Conservation (phyloP, 2,888 invertebrate genomes). For the Drosophila ustulata region DNA sequence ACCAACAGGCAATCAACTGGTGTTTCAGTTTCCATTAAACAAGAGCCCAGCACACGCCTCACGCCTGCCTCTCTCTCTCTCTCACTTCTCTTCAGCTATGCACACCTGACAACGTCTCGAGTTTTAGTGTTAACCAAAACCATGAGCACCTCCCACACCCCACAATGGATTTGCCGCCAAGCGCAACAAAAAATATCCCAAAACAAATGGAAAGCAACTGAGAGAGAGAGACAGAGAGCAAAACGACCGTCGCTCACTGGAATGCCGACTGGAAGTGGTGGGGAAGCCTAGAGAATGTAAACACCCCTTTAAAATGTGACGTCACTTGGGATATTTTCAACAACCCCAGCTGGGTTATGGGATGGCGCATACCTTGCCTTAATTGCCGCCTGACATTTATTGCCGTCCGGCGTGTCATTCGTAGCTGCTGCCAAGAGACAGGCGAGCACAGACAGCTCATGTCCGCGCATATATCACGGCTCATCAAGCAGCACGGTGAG, state of each 20-base stretch:
- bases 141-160: conserved; percentile 17
- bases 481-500: conserved; percentile 29
- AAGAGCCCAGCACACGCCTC: conserved; percentile 22
- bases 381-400: conserved; percentile 73
- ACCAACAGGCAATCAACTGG: conserved; percentile 81
- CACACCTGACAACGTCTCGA: conserved; percentile 54
- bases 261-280: conserved; percentile 23
- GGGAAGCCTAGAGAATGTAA: conserved; percentile 10
- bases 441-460: conserved; percentile 27
- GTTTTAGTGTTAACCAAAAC: conserved; percentile 38
- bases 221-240: conserved; percentile 9
- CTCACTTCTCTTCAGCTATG: background rate
- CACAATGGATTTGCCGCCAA: conserved; percentile 52
- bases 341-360: conserved; percentile 26
- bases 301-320: conserved; percentile 58
- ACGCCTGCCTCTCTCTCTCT: background rate
- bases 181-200: conserved; percentile 62
- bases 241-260: conserved; percentile 30
- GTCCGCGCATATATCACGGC: conserved; percentile 51
- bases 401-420: conserved; percentile 63
- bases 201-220: conserved; percentile 55
- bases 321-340: conserved; percentile 45
- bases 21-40: conserved; percentile 80
- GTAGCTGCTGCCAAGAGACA: conserved; percentile 20
- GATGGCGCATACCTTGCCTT: conserved; percentile 53